phyloP scores from a whole-genome alignment of 2,888 invertebrate species.

The Gasteruption jaculator region DNA sequence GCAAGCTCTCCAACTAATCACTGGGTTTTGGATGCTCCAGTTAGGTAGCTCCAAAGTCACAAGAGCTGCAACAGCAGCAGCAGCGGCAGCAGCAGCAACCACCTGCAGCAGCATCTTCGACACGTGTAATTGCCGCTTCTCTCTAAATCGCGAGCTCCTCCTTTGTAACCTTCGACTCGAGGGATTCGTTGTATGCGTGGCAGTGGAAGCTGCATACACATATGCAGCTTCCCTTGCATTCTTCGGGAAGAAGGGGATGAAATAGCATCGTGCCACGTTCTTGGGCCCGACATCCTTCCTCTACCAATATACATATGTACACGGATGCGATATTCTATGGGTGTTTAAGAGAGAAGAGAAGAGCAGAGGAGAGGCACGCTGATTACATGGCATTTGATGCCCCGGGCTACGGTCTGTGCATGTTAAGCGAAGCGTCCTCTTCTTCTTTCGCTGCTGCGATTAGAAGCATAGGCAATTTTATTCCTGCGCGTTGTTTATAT shows the following conservation, averaged over 20 bases:
- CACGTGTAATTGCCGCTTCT: slow-evolving; percentile 27
- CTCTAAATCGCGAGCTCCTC: not conserved
- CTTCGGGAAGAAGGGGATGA: no score
- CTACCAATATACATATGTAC: not conserved
- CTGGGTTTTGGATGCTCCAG: slow-evolving; percentile 25
- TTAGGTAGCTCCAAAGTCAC: slow-evolving; percentile 29
- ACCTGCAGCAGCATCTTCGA: no score
- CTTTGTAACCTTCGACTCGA: no score
- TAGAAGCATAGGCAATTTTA: no score
- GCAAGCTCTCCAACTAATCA: slow-evolving; percentile 24
- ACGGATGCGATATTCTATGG: not conserved
- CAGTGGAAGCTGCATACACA: no score
- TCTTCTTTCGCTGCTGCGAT: slow-evolving; percentile 10
- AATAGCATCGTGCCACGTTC: not conserved
- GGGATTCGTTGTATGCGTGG: no score
- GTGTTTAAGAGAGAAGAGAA: slow-evolving; percentile 29
- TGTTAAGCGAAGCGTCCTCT: slow-evolving; percentile 26
- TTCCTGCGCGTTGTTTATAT: no score
- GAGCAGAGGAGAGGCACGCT: no score
- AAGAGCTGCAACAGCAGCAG: no score
- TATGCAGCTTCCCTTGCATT: no score
- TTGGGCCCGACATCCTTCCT: no score
- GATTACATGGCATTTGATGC: slow-evolving; percentile 41
- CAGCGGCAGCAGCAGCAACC: no score
- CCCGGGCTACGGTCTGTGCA: slow-evolving; percentile 31